Conservation (phyloP, 1,140 invertebrate genomes). For the Dryas iulia region DNA sequence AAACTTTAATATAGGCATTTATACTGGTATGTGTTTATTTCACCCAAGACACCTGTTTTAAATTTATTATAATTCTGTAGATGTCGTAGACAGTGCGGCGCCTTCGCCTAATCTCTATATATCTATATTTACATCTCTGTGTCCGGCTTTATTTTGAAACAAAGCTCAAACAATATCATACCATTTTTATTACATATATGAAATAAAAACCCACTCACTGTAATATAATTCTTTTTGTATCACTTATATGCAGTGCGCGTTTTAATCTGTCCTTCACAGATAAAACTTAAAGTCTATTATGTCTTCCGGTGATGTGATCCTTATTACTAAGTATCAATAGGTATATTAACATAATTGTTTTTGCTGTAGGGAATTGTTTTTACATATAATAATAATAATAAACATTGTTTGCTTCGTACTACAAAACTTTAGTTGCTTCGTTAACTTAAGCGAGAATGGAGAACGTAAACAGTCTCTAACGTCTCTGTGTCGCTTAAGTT, state of each 20-base stretch:
- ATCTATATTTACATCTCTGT: background rate
- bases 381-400: too few species aligned
- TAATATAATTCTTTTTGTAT: conserved; percentile 29
- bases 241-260: conserved; percentile 57
- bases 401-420: too few species aligned
- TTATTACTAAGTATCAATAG: conserved; percentile 5
- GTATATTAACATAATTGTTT: background rate
- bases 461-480: too few species aligned
- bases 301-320: conserved; percentile 45
- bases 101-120: background rate
- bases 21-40: background rate
- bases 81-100: conserved; percentile 3
- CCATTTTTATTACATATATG: background rate
- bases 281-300: conserved; percentile 46
- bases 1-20: background rate
- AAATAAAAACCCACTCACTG: background rate
- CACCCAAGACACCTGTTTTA: background rate
- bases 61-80: background rate
- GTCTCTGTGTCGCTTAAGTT: too few species aligned
- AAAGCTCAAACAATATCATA: background rate
- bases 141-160: background rate
- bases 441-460: too few species aligned
- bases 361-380: background rate
- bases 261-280: conserved; percentile 53
- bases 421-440: too few species aligned